Evolutionary conservation across 2,888 invertebrate species (phyloP), one percentile per base, ranked within the genome.

Genomic region (Litoditis marina): DNA sequence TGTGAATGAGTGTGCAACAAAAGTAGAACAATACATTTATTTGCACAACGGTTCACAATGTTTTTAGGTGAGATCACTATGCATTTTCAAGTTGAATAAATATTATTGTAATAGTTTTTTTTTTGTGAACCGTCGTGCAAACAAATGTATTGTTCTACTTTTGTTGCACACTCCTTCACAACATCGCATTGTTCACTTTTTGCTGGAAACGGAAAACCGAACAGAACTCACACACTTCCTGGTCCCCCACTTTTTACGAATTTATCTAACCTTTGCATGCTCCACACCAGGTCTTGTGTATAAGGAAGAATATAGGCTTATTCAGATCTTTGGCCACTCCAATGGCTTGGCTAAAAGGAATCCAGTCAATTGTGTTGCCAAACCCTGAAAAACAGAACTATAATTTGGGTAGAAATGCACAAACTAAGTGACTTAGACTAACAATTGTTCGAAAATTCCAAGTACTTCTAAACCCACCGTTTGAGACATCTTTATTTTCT

Each of bases 261-360:
- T n/a, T n/a, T n/a, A n/a, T n/a, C n/a, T 56, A 44, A 81, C 81
- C 65, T 83, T 84, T 84, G 77, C 85, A 85, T n/a, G 85, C 85
- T 44, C 85, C 84, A 74, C 85, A 85, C 85, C 85, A 85, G 4
- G 84, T 80, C 68, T 85, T 85, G 77, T 85, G 85, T 42, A 85
- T 84, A 3, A 85, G 70, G 61, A 85, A 69, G 83, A 85, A 83
- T 51, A 84, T 69, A n/a, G 85, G 85, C 69, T 84, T 84, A 68
- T 80, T 73, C 53, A 77, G 65, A 51, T 79, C 74, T 56, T 78
- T 77, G n/a, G 79, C 75, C 22, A 81, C 58, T 28, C 76, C 75
- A 28, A 78, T 42, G 8, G 80, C 80, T 19, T 78, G 63, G n/a
- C 76, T 74, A 63, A 73, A 81, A 25, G 60, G 31, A 13, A 80